Evolutionary conservation across 2,888 invertebrate species (phyloP).

Genomic region (Drosophila colorata): DNA sequence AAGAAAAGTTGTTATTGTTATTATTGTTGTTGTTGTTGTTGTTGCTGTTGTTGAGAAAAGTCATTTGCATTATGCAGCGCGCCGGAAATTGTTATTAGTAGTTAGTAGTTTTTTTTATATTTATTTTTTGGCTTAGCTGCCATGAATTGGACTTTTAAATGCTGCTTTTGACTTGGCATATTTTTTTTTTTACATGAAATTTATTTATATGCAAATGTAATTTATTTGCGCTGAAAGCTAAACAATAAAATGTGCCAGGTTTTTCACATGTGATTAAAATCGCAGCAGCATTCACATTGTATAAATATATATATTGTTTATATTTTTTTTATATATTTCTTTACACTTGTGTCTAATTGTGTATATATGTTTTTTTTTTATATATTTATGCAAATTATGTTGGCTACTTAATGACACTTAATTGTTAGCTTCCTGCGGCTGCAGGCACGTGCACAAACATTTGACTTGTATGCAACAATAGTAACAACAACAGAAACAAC

Average conservation of each 20-base stretch:
- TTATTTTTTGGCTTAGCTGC: conserved; percentile 42
- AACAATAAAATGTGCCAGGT: conserved; percentile 71
- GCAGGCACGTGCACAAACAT: conserved; percentile 28
- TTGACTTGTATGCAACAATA: conserved; percentile 19
- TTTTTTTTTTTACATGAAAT: conserved; percentile 57
- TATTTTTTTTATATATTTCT: conserved; percentile 31
- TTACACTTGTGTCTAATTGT: conserved; percentile 3
- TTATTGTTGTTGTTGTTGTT: conserved; percentile 17
- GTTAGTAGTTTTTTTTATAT: conserved; percentile 43
- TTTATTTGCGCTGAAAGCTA: conserved; percentile 50
- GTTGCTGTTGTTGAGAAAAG: conserved; percentile 70
- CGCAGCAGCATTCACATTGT: conserved; percentile 33
- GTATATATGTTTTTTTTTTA: conserved; percentile 4
- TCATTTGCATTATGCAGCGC: conserved; percentile 77
- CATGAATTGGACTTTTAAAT: conserved; percentile 74
- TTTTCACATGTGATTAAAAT: conserved; percentile 73
- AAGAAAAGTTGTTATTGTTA: conserved; percentile 68
- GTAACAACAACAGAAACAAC: not conserved
- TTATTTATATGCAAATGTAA: conserved; percentile 76
- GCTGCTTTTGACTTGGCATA: conserved; percentile 71
- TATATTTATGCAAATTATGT: conserved; percentile 59
- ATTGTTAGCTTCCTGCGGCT: conserved; percentile 58
- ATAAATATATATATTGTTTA: conserved; percentile 24
- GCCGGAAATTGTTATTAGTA: conserved; percentile 79
- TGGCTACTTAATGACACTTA: conserved; percentile 65